Evolutionary conservation across 2,113 vertebrate genomes (phyloP).

Genomic region (Sebastes fasciatus): DNA sequence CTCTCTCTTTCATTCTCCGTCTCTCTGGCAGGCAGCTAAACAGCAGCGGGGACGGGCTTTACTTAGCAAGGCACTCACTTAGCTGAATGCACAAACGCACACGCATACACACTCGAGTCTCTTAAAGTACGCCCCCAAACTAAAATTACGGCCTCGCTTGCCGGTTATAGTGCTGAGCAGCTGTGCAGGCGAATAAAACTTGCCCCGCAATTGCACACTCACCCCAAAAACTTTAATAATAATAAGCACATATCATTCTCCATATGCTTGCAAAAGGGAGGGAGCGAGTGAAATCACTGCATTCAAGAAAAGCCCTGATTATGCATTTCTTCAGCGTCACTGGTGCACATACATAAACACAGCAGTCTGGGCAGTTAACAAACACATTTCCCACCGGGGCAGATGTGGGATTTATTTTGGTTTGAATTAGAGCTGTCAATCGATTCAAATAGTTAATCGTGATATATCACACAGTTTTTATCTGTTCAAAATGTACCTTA

Average conservation of each 20-base stretch:
- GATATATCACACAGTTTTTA: too few species aligned
- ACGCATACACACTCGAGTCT: conserved; percentile 4
- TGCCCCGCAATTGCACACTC: conserved; percentile 26
- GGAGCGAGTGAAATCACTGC: conserved; percentile 7
- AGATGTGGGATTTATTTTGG: conserved; percentile 18
- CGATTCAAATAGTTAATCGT: too few species aligned
- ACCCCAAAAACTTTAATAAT: conserved; percentile 35
- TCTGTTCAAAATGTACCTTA: too few species aligned
- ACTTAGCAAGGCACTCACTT: conserved; percentile 35
- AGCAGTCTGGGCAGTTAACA: conserved; percentile 1
- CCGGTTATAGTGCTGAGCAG: conserved; percentile 31
- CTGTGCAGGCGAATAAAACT: conserved; percentile 47
- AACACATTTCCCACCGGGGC: conserved; percentile 17
- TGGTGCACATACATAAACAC: not conserved
- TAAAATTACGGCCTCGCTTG: conserved; percentile 18
- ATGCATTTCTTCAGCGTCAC: conserved; percentile 36
- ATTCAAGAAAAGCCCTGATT: conserved; percentile 37
- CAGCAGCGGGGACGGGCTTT: conserved; percentile 24
- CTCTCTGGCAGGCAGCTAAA: conserved; percentile 27
- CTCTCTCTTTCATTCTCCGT: conserved; percentile 9
- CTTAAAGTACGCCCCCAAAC: conserved; percentile 20
- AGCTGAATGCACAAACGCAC: conserved; percentile 1
- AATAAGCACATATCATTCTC: conserved; percentile 44
- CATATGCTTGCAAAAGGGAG: conserved; percentile 26
- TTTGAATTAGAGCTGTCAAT: not conserved